These are phyloP conservation scores for Meda fulgida DNA, from an alignment of 2,797 vertebrate genomes.

Conservation along the genomic window DNA sequence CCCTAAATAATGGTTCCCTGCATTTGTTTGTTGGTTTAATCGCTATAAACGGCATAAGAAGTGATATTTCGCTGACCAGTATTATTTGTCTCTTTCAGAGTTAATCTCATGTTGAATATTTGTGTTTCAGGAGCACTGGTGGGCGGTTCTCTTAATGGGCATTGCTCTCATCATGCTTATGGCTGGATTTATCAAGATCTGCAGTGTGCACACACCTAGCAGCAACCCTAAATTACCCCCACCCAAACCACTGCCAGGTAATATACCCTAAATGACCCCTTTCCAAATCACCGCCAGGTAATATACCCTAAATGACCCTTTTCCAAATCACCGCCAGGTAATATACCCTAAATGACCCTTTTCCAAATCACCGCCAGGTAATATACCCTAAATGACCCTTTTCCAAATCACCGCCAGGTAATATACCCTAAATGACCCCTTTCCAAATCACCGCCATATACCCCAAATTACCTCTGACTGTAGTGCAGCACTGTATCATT, in stretches of 20 bases:
- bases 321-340: conserved; percentile 66
- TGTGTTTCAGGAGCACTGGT: conserved; percentile 88
- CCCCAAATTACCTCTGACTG: too few relatives aligned
- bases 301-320: neutral
- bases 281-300: conserved; percentile 66
- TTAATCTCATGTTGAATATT: conserved; percentile 27
- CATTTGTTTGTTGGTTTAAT: neutral
- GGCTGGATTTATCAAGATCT: conserved; percentile 98
- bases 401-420: neutral
- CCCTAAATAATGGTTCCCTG: neutral
- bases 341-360: neutral
- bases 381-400: neutral
- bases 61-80: neutral
- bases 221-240: conserved; percentile 96
- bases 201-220: conserved; percentile 98
- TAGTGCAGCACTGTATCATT: too few relatives aligned
- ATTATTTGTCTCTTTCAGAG: neutral
- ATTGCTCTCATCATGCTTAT: conserved; percentile 96
- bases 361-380: conserved; percentile 66
- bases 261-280: neutral
- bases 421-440: neutral
- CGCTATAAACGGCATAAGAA: neutral
- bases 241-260: conserved; percentile 93
- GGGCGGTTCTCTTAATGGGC: conserved; percentile 96
- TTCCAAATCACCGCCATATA: too few relatives aligned